Evolutionary conservation across 2,888 invertebrate species (phyloP), one percentile per base, ranked within the genome.

Genomic region (Shargacucullia verbasci): DNA sequence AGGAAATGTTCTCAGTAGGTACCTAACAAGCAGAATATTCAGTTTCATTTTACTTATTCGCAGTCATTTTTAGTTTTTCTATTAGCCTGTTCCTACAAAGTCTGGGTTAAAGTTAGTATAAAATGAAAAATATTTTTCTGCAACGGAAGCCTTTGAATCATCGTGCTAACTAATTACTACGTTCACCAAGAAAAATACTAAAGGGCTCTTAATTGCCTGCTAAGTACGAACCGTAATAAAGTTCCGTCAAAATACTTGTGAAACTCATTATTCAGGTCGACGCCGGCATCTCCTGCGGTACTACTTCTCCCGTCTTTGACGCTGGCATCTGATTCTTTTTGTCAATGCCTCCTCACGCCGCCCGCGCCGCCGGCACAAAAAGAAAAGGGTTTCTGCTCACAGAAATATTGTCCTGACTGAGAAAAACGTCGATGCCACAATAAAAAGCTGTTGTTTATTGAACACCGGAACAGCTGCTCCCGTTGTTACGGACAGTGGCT

Each of bases 171-270:
- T 81, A 82, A 83, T 83, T 82, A 79, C 73, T 61, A 53, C 73
- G 76, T 72, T 59, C 59, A 53, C 54, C 60, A 77, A 80, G 79
- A 82, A 85, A 82, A 83, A 81, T 76, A 79, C 74, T 68, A 74
- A 76, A 78, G 75, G 72, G 70, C 65, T 62, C 74, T 78, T 84
- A 85, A 85, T 85, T 85, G 80, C 79, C 81, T 79, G 80, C 69
- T 81, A 81, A 82, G 76, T 76, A 81, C 69, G 66, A 82, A 79
- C 75, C 76, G 78, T 80, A 79, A 80, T 80, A 80, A 83, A 81
- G 80, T 82, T 82, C 72, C 77, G 74, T 82, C 79, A 79, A 82
- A 86, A 84, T 81, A 80, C 80, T 85, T 80, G 79, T 77, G 78
- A 79, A 85, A 82, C 80, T 86, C 85, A 83, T 85, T 84, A 84